These are phyloP conservation scores for Chymomyza fuscimana DNA, from an alignment of 2,888 invertebrate species.

Conservation along the genomic window DNA sequence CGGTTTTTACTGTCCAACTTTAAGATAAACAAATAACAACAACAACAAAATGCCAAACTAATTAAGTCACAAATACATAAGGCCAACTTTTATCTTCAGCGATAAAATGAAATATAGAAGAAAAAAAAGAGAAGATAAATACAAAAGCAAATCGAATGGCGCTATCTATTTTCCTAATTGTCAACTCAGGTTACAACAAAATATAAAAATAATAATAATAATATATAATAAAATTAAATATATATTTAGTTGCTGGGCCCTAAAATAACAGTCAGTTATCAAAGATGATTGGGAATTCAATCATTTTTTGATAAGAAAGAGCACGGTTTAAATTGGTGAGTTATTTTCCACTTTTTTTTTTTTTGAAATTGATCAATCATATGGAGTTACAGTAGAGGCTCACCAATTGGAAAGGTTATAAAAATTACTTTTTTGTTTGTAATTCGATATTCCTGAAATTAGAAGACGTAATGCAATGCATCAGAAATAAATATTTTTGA, in stretches of 20 bases:
- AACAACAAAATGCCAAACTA: slow-evolving; percentile 50
- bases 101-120: slow-evolving; percentile 45
- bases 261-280: neutral
- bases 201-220: slow-evolving; percentile 14
- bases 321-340: neutral
- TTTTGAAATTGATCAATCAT: neutral
- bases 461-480: too few relatives aligned
- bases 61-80: slow-evolving; percentile 69
- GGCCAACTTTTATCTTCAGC: slow-evolving; percentile 58
- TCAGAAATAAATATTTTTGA: too few relatives aligned
- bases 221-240: neutral
- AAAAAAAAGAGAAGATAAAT: slow-evolving; percentile 24
- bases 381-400: neutral
- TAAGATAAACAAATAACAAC: slow-evolving; percentile 4
- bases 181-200: neutral
- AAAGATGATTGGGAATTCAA: neutral
- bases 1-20: slow-evolving; percentile 51
- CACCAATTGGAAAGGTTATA: neutral
- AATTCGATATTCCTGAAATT: too few relatives aligned
- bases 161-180: slow-evolving; percentile 40
- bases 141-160: slow-evolving; percentile 28
- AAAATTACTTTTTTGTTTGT: too few relatives aligned
- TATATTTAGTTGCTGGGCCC: neutral
- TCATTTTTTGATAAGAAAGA: neutral
- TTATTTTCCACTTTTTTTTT: neutral